Evolutionary conservation across 2,797 vertebrate species (phyloP), one percentile per base, ranked within the genome.

Genomic region (Amblyraja radiata): DNA sequence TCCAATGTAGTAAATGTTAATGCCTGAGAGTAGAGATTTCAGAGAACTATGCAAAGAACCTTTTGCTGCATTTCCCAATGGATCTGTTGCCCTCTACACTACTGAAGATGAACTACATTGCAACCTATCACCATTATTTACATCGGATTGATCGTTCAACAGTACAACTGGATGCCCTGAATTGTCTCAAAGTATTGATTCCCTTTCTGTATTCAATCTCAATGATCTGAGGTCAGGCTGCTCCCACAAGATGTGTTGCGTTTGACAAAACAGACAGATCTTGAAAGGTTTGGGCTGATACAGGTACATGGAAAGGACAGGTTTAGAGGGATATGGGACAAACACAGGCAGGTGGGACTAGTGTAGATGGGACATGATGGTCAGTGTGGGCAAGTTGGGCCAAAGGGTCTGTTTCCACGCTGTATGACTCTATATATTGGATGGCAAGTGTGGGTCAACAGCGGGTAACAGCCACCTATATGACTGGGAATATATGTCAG

Each of bases 121-220:
- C 0, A 0, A 0, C 23, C 68, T 21, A 1, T 11, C 93, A 63
- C 93, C 91, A 79, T 16, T 93, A 1, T 65, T 93, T 94, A 93
- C 36, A 13, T 10, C 61, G 16, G 90, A 6, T 18, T 81, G 54
- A 23, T 0, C 0, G 8, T 79, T 92, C 88, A 36, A 6, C 16
- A 9, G 61, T 63, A 74, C 93, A 6, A 0, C 23, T 39, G 39
- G 63, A 10, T 78, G 79, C 18, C 93, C 36, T 76, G 61, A 93
- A 86, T 21, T 81, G 65, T 80, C 93, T 92, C 92, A n/a, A 88
- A 36, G 16, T 65, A 36, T 4, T 46, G 46, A 46, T 94, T 93
- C 65, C 93, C 86, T 77, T 5, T 28, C 91, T 11, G 81, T 39
- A 46, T 28, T 93, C 77, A 93, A 28, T 81, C 25, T 78, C 80